These are phyloP conservation scores for Muraenolepis orangiensis DNA, from an alignment of 2,797 vertebrate genomes.

Conservation along the genomic window DNA sequence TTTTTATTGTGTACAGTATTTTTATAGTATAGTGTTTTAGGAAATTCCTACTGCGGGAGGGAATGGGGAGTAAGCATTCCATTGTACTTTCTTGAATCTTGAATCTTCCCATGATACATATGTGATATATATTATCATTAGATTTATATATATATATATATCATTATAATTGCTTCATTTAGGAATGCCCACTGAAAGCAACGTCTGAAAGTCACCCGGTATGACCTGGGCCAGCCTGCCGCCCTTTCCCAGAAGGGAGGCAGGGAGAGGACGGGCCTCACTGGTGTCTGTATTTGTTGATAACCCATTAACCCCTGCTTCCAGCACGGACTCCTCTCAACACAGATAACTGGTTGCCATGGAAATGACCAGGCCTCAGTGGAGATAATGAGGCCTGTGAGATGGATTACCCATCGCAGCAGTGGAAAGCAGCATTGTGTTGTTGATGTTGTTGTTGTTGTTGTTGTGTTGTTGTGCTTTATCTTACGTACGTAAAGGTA, in stretches of 20 bases:
- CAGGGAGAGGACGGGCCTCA: slow-evolving; percentile 50
- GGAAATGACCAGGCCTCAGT: slow-evolving; percentile 49
- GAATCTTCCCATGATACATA: not conserved
- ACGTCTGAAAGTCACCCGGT: not conserved
- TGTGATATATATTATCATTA: not conserved
- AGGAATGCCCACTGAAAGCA: not conserved
- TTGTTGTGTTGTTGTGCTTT: too few relatives aligned
- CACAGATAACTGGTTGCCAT: slow-evolving; percentile 61
- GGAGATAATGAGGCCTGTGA: slow-evolving; percentile 46
- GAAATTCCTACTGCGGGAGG: too few relatives aligned
- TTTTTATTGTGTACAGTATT: too few relatives aligned
- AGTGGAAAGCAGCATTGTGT: not conserved
- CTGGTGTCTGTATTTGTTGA: slow-evolving; percentile 47
- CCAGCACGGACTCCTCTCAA: slow-evolving; percentile 45
- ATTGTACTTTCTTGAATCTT: too few relatives aligned
- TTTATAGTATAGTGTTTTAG: too few relatives aligned
- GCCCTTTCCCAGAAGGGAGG: slow-evolving; percentile 34
- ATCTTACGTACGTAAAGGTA: not conserved
- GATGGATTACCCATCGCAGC: slow-evolving; percentile 42
- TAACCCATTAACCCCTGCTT: slow-evolving; percentile 50
- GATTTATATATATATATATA: too few relatives aligned
- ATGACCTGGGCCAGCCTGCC: not conserved
- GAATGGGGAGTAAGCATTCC: too few relatives aligned
- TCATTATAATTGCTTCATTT: too few relatives aligned
- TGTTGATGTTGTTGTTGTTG: not conserved